These are phyloP conservation scores for Mercenaria mercenaria DNA, from an alignment of 1,140 invertebrate genomes.

Conservation along the genomic window DNA sequence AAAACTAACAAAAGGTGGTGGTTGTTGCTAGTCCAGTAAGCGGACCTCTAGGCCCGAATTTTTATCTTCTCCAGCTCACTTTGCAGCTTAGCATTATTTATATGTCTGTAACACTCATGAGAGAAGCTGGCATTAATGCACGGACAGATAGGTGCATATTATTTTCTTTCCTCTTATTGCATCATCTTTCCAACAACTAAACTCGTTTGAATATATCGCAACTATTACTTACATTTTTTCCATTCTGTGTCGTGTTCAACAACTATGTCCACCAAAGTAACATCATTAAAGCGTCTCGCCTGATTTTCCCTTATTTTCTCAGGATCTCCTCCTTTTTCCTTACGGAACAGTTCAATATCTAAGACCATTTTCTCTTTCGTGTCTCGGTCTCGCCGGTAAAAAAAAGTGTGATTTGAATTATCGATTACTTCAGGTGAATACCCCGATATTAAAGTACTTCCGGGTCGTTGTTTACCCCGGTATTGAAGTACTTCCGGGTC, in stretches of 20 bases:
- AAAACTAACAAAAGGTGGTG: no score
- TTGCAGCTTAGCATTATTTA: no score
- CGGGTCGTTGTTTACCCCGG: no score
- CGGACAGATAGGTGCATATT: no score
- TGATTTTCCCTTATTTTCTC: slow-evolving; percentile 97
- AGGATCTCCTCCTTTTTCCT: slow-evolving; percentile 97
- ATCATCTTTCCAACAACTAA: slow-evolving; percentile 50
- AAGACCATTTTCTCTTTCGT: slow-evolving; percentile 93
- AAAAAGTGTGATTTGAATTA: neutral
- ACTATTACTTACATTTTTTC: slow-evolving; percentile 90
- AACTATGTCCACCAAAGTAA: slow-evolving; percentile 95
- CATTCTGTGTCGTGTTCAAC: slow-evolving; percentile 95
- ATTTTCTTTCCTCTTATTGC: no score
- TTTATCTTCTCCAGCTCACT: no score
- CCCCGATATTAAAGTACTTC: no score
- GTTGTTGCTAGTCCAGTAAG: no score
- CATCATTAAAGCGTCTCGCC: slow-evolving; percentile 97
- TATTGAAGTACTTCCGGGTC: no score
- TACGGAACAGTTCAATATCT: slow-evolving; percentile 98
- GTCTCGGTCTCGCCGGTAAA: neutral
- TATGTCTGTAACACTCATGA: no score
- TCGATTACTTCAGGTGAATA: neutral
- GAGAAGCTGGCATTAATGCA: no score
- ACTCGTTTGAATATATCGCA: slow-evolving; percentile 3
- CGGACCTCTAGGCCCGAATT: no score